A percentile compares a stretch with the other conserved stretches of the same genome.
Conservation (phyloP, 2,888 invertebrate species). For the Trachelus stipa region DNA sequence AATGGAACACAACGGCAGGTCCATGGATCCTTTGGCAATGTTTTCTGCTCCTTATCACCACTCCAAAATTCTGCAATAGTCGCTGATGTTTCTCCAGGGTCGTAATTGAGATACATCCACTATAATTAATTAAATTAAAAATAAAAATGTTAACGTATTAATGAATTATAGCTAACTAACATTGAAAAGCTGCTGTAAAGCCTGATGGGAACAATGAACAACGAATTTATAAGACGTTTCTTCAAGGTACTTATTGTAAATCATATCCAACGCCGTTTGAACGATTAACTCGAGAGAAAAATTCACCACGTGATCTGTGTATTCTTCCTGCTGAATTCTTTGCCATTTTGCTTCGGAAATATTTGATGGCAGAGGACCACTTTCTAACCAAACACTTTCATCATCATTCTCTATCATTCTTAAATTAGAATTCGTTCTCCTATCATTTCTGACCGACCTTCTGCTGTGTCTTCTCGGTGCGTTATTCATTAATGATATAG, state of each 20-base stretch:
- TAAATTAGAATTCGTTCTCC: not conserved
- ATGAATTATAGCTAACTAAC: not conserved
- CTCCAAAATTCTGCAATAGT: slow-evolving; percentile 6
- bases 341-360: slow-evolving; percentile 10
- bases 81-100: slow-evolving; percentile 17
- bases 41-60: not conserved
- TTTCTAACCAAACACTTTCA: not conserved
- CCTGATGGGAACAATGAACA: not conserved
- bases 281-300: slow-evolving; percentile 14
- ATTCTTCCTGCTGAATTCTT: slow-evolving; percentile 14
- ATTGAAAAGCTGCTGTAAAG: not conserved
- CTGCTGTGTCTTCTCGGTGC: not conserved
- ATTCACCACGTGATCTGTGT: slow-evolving; percentile 12
- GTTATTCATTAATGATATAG: not conserved
- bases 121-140: not conserved
- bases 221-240: not conserved
- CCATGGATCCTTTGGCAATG: not conserved
- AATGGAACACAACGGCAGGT: not conserved
- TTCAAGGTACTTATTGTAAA: slow-evolving; percentile 12
- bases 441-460: not conserved
- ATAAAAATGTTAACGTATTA: not conserved
- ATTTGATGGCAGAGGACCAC: not conserved
- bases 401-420: not conserved
- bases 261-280: slow-evolving; percentile 11
- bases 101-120: slow-evolving; percentile 17